Conservation (phyloP, 2,888 invertebrate species). For the Tigriopus californicus region DNA sequence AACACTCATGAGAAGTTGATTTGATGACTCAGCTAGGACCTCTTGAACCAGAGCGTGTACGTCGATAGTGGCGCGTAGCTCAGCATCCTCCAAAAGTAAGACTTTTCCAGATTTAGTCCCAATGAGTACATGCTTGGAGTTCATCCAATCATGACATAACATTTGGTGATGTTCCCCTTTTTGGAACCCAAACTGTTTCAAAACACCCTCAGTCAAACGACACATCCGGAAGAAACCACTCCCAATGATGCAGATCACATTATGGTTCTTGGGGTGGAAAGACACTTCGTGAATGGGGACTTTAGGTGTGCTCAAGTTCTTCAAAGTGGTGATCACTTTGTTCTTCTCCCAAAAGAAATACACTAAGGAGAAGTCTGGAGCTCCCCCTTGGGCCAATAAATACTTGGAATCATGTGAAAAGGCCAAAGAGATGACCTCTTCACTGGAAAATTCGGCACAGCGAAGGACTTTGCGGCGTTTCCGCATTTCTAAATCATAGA, state of each 20-base stretch:
- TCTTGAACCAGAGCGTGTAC: too few relatives aligned
- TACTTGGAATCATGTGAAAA: constrained; percentile 67
- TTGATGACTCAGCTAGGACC: too few relatives aligned
- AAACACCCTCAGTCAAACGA: constrained; percentile 9
- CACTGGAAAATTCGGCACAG: constrained; percentile 29
- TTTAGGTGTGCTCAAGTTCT: not conserved
- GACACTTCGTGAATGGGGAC: not conserved
- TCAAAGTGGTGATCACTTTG: constrained; percentile 7
- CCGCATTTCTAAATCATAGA: constrained; percentile 30
- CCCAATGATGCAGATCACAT: constrained; percentile 15
- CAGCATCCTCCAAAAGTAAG: constrained; percentile 3
- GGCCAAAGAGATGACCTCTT: constrained; percentile 46
- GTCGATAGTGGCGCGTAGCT: not conserved
- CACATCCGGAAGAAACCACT: constrained; percentile 4
- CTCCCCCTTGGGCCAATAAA: constrained; percentile 54
- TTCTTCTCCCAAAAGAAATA: constrained; percentile 58
- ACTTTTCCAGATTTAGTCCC: not conserved
- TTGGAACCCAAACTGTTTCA: constrained; percentile 10
- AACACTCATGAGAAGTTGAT: too few relatives aligned
- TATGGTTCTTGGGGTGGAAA: constrained; percentile 16
- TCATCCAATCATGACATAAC: constrained; percentile 10
- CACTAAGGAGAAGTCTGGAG: constrained; percentile 60
- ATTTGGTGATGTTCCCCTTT: constrained; percentile 2
- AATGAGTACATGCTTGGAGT: constrained; percentile 6
- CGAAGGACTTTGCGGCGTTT: constrained; percentile 29